phyloP scores from a whole-genome alignment of 2,888 invertebrate genomes.

The Plusia festucae region DNA sequence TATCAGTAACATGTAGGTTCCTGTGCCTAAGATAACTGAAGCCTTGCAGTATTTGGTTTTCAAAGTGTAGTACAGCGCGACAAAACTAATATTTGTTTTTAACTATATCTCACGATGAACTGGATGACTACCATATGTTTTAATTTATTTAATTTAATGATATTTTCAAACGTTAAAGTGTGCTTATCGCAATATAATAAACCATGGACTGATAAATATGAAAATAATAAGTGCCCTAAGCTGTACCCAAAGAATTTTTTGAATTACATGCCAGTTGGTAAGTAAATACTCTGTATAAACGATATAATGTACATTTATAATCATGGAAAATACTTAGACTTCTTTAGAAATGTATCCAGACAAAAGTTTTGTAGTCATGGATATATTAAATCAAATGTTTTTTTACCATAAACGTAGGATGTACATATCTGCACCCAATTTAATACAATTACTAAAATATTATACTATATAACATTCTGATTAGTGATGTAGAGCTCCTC shows the following conservation, averaged over 20 bases:
- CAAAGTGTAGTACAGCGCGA: constrained; percentile 35
- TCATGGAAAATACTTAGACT: background rate
- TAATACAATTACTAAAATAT: background rate
- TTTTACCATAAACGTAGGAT: too few species aligned
- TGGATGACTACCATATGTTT: constrained; percentile 56
- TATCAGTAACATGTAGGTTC: constrained; percentile 67
- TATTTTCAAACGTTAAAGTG: constrained; percentile 69
- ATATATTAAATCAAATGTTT: background rate
- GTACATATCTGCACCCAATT: background rate
- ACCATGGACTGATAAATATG: constrained; percentile 85
- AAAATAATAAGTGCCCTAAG: constrained; percentile 87
- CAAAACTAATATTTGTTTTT: constrained; percentile 28
- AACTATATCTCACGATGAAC: constrained; percentile 57
- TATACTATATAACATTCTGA: too few species aligned
- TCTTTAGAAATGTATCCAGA: background rate
- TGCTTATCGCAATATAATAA: constrained; percentile 80
- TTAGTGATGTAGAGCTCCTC: too few species aligned
- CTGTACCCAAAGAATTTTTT: constrained; percentile 88
- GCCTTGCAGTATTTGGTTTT: constrained; percentile 31
- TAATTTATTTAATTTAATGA: constrained; percentile 66
- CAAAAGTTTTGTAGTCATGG: background rate
- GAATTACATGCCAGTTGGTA: constrained; percentile 89
- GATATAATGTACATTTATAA: constrained; percentile 2
- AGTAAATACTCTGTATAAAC: constrained; percentile 59
- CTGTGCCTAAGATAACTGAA: constrained; percentile 61